A percentile compares a stretch with the other conserved stretches of the same genome.
These are phyloP conservation scores for Trogon surrucura DNA, from an alignment of 2,113 vertebrate species.

Conservation along the genomic window DNA sequence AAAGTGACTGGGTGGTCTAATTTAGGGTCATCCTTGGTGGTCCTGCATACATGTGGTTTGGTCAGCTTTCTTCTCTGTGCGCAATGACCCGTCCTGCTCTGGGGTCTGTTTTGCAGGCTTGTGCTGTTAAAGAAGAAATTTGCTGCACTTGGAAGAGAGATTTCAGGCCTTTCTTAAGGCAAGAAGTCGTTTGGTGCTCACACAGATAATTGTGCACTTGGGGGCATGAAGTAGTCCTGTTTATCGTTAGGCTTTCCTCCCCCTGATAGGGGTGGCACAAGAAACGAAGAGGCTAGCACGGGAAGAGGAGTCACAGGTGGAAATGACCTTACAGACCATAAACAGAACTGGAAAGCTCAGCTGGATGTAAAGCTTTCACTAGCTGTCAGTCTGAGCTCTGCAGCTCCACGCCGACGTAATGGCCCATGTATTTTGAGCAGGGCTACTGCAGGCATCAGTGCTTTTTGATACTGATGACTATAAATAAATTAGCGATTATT, in stretches of 20 bases:
- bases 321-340: background rate
- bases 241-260: background rate
- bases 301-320: background rate
- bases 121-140: background rate
- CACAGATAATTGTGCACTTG: background rate
- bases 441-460: background rate
- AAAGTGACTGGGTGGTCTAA: constrained; percentile 63
- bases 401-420: background rate
- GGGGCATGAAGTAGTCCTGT: background rate
- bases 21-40: constrained; percentile 61
- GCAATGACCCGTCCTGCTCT: background rate
- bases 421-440: background rate
- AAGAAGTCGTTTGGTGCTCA: background rate
- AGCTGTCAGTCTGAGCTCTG: background rate
- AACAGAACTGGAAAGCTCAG: background rate
- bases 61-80: background rate
- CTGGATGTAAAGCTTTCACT: background rate
- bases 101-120: background rate
- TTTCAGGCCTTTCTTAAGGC: background rate
- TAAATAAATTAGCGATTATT: background rate
- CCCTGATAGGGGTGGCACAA: background rate
- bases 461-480: background rate
- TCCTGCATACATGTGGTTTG: constrained; percentile 15
- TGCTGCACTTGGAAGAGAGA: background rate
- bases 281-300: background rate